Evolutionary conservation across 2,797 vertebrate genomes (phyloP).

Genomic region (Pangasius sanitwongsei): DNA sequence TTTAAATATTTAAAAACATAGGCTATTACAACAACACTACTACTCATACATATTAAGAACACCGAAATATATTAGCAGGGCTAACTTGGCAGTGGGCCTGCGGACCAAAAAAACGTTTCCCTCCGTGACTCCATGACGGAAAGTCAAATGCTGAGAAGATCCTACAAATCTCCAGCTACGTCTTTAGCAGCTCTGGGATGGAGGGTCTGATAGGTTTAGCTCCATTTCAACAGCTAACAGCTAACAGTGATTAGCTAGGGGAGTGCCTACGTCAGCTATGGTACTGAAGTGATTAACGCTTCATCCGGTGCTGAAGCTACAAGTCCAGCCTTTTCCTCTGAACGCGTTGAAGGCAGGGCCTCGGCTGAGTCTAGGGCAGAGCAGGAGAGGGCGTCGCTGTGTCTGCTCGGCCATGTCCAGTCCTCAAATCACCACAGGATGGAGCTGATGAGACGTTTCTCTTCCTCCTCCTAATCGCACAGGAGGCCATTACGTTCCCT

Average conservation of each 20-base stretch:
- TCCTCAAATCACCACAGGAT: slow-evolving; percentile 43
- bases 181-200: slow-evolving; percentile 16
- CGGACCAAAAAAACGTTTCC: slow-evolving; percentile 10
- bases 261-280: slow-evolving; percentile 45
- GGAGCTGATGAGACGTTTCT: slow-evolving; percentile 14
- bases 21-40: slow-evolving; percentile 32
- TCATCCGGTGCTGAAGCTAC: slow-evolving; percentile 47
- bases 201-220: slow-evolving; percentile 35
- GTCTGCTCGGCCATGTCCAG: background rate
- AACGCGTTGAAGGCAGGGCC: slow-evolving; percentile 11
- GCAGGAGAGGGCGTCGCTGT: background rate
- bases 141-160: slow-evolving; percentile 13
- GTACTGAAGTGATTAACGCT: slow-evolving; percentile 10
- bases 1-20: slow-evolving; percentile 10
- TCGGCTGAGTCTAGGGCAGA: background rate
- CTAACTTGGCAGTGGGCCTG: slow-evolving; percentile 47
- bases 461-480: slow-evolving; percentile 34
- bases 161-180: background rate
- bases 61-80: slow-evolving; percentile 28
- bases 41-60: slow-evolving; percentile 28
- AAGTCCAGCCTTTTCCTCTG: slow-evolving; percentile 21
- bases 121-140: background rate
- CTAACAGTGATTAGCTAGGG: slow-evolving; percentile 39
- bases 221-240: slow-evolving; percentile 38
- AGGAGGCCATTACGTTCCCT: slow-evolving; percentile 54